A percentile compares a stretch with the other conserved stretches of the same genome.
phyloP scores from a whole-genome alignment of 2,113 vertebrate genomes.

The Neoarius graeffei region DNA sequence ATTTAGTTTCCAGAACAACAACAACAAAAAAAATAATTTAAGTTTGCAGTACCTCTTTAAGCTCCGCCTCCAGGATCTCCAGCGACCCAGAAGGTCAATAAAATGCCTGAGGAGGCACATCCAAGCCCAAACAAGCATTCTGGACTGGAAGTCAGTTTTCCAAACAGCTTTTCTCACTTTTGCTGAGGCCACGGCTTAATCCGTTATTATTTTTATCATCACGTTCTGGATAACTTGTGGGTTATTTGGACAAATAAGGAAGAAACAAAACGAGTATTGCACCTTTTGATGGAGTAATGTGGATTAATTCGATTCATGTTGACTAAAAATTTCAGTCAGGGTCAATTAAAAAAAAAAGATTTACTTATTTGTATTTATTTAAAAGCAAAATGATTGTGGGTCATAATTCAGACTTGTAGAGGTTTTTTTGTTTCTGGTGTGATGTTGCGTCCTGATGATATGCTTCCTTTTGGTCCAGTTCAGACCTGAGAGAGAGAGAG shows the following conservation, averaged over 20 bases:
- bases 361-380: background rate
- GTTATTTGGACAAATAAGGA: background rate
- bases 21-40: too few relatives aligned
- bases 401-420: background rate
- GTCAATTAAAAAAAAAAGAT: background rate
- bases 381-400: background rate
- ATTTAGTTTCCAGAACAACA: too few relatives aligned
- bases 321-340: background rate
- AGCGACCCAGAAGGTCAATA: background rate
- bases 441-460: background rate
- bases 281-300: background rate
- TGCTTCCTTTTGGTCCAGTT: constrained; percentile 21
- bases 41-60: too few relatives aligned
- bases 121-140: too few relatives aligned
- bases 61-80: background rate
- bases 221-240: background rate
- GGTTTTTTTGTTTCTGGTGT: background rate
- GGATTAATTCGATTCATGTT: background rate
- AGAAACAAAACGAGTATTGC: background rate
- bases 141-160: too few relatives aligned
- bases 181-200: too few relatives aligned
- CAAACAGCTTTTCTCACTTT: background rate
- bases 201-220: background rate
- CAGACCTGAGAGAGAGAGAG: background rate
- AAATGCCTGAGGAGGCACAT: background rate